phyloP scores from a whole-genome alignment of 2,888 invertebrate genomes.

The Pasiphila rectangulata region DNA sequence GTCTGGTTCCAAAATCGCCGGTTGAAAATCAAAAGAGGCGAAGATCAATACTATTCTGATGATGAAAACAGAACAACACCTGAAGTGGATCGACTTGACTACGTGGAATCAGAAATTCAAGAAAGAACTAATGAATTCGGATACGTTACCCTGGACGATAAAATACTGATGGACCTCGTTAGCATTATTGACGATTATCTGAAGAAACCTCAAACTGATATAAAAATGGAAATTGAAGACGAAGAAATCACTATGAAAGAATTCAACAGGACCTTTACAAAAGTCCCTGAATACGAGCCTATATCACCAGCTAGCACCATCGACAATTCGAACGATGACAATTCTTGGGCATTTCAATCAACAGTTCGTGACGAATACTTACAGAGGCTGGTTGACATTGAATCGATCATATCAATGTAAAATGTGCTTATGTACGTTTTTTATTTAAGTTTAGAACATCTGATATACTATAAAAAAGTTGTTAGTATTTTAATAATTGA shows the following conservation, averaged over 20 bases:
- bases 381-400: slow-evolving; percentile 40
- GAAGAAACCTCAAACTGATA: not conserved
- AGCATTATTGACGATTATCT: slow-evolving; percentile 44
- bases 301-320: slow-evolving; percentile 53
- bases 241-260: slow-evolving; percentile 17
- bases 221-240: no score
- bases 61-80: slow-evolving; percentile 20
- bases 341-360: slow-evolving; percentile 36
- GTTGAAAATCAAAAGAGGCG: slow-evolving; percentile 83
- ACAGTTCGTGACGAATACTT: slow-evolving; percentile 37
- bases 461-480: no score
- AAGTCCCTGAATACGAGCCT: slow-evolving; percentile 48
- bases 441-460: no score
- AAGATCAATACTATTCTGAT: slow-evolving; percentile 17
- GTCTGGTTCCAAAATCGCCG: slow-evolving; percentile 90
- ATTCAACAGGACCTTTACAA: slow-evolving; percentile 12
- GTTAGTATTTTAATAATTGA: not conserved
- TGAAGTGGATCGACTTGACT: slow-evolving; percentile 36
- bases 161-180: slow-evolving; percentile 43
- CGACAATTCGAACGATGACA: slow-evolving; percentile 33
- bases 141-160: slow-evolving; percentile 51
- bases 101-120: slow-evolving; percentile 47
- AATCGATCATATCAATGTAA: slow-evolving; percentile 23
- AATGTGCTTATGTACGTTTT: not conserved
- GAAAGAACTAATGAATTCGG: slow-evolving; percentile 49